These are phyloP conservation scores for Tachyglossus aculeatus DNA, from an alignment of 2,797 vertebrate species.

Conservation along the genomic window DNA sequence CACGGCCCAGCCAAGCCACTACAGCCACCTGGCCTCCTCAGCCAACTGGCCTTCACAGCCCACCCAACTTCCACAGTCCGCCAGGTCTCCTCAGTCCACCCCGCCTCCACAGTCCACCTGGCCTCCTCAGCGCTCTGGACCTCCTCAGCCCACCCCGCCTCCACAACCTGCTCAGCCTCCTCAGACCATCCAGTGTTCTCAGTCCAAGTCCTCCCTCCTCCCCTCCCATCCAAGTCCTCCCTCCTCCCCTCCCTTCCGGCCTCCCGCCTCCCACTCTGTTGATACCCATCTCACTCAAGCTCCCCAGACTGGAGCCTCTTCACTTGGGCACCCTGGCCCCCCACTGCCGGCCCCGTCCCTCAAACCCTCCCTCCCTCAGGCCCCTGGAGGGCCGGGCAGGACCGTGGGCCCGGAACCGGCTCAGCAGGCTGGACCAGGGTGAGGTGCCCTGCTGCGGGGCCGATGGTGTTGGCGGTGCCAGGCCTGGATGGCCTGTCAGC, in stretches of 20 bases:
- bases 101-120: too few relatives aligned
- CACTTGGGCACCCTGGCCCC: not conserved
- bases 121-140: not conserved
- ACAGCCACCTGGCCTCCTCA: not conserved
- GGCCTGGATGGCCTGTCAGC: not conserved
- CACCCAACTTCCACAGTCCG: not conserved
- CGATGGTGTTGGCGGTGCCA: not conserved
- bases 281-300: not conserved
- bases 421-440: slow-evolving; percentile 19
- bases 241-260: not conserved
- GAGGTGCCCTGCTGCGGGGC: not conserved
- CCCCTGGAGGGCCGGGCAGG: not conserved
- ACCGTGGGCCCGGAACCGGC: not conserved
- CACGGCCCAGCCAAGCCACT: too few relatives aligned
- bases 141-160: not conserved
- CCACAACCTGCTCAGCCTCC: not conserved
- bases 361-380: rapidly evolving
- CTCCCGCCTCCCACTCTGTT: not conserved
- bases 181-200: not conserved
- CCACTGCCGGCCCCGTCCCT: not conserved
- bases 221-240: not conserved
- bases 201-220: not conserved
- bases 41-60: not conserved
- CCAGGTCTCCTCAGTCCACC: not conserved
- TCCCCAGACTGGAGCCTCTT: not conserved